Conservation (phyloP, 2,888 invertebrate species). For the Dugesia japonica region DNA sequence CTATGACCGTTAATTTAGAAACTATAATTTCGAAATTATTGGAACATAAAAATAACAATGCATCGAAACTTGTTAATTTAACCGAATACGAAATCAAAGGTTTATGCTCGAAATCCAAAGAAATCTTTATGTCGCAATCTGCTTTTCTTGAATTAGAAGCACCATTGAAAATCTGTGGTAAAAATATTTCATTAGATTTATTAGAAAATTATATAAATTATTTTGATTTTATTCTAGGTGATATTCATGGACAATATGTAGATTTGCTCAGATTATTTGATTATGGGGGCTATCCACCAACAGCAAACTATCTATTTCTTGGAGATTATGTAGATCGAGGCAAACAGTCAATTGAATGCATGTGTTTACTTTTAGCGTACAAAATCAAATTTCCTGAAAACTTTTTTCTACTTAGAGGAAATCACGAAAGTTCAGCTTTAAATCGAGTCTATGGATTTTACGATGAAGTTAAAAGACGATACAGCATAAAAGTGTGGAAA, state of each 20-base stretch:
- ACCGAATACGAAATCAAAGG: constrained; percentile 12
- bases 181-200: too few species aligned
- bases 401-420: constrained; percentile 50
- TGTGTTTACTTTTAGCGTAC: constrained; percentile 47
- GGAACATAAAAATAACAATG: not conserved
- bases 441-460: constrained; percentile 50
- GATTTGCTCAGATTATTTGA: constrained; percentile 48
- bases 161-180: not conserved
- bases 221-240: constrained; percentile 39
- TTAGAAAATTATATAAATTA: too few species aligned
- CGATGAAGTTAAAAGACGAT: constrained; percentile 47
- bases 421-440: constrained; percentile 49
- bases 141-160: constrained; percentile 3
- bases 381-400: constrained; percentile 51
- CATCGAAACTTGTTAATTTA: not conserved
- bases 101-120: not conserved
- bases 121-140: not conserved
- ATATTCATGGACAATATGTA: constrained; percentile 47
- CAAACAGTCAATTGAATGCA: constrained; percentile 47
- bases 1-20: constrained; percentile 7
- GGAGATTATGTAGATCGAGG: constrained; percentile 50
- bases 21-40: not conserved
- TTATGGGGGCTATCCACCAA: constrained; percentile 46
- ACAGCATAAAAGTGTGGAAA: constrained; percentile 47
- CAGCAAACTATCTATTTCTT: constrained; percentile 47